These are phyloP conservation scores for Phragmatobia fuliginosa DNA, from an alignment of 2,888 invertebrate genomes.

Conservation along the genomic window DNA sequence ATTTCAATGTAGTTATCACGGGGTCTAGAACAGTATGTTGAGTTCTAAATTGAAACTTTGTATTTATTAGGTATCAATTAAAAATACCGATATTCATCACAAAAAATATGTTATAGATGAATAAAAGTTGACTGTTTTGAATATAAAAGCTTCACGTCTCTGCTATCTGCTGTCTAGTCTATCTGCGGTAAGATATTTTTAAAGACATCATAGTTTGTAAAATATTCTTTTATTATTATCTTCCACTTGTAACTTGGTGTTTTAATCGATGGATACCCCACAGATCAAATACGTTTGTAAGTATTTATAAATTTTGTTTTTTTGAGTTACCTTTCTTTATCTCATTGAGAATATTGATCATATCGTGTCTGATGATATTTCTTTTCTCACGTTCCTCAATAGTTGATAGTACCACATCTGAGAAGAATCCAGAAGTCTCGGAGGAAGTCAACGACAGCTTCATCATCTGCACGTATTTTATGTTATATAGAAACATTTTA, in stretches of 20 bases:
- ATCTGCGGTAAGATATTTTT: too few relatives aligned
- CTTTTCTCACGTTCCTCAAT: constrained; percentile 71
- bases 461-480: constrained; percentile 38
- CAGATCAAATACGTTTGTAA: not conserved
- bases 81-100: too few relatives aligned
- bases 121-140: too few relatives aligned
- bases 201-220: too few relatives aligned
- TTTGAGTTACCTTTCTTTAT: constrained; percentile 72
- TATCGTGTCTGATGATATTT: constrained; percentile 78
- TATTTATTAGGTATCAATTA: not conserved
- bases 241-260: too few relatives aligned
- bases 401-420: constrained; percentile 64
- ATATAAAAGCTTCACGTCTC: too few relatives aligned
- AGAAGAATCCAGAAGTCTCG: constrained; percentile 61
- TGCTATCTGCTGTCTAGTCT: too few relatives aligned
- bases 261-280: too few relatives aligned
- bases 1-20: not conserved
- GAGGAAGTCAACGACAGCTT: constrained; percentile 51
- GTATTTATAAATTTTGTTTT: not conserved
- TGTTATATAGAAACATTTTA: not conserved
- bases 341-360: constrained; percentile 86
- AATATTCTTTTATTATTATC: too few relatives aligned
- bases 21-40: not conserved
- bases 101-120: not conserved
- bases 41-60: not conserved